Evolutionary conservation across 2,888 invertebrate species (phyloP), one percentile per base, ranked within the genome.

Genomic region (Sesia apiformis): DNA sequence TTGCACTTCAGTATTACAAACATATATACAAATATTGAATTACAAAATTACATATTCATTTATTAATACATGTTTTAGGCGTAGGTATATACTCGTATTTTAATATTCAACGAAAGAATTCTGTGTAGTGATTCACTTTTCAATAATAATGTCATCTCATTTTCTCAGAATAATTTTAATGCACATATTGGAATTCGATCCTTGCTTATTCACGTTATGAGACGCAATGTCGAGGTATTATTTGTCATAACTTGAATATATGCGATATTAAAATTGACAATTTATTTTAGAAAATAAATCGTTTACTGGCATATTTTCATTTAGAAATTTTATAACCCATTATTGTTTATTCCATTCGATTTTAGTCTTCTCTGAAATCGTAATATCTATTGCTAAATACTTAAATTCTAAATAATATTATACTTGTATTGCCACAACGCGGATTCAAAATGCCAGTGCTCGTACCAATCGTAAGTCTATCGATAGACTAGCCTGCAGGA

Each of bases 401-500:
- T 23, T 23, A 23, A 23, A 23, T 23, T 23, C 23, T 1, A 23
- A 23, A 23, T 23, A 23, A 23, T 23, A 23, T 23, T 23, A 1
- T 23, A 23, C 23, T 23, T 23, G 23, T 23, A 23, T 23, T 23
- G 23, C 23, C 46, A 46, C 46, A 23, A 46, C 23, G 46, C 23
- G 46, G 7, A 46, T 23, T 4, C 7, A 5, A 46, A n/a, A n/a
- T 8, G 43, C 4, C 43, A 43, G 46, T 46, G n/a, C 23, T 23
- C 46, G 46, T 46, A 7, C 46, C 46, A 23, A 46, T n/a, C 23
- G 46, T 46, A 46, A 7, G 23, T 46, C 46, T 46, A 23, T 46
- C 46, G 23, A 8, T 46, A n/a, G 46, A 53, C 23, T 39, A 38
- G 53, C 67, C 67, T 69, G 72, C 75, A 84, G 82, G 84, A 83